Evolutionary conservation across 2,797 vertebrate species (phyloP).

Genomic region (Melanotaenia parkinsoni): DNA sequence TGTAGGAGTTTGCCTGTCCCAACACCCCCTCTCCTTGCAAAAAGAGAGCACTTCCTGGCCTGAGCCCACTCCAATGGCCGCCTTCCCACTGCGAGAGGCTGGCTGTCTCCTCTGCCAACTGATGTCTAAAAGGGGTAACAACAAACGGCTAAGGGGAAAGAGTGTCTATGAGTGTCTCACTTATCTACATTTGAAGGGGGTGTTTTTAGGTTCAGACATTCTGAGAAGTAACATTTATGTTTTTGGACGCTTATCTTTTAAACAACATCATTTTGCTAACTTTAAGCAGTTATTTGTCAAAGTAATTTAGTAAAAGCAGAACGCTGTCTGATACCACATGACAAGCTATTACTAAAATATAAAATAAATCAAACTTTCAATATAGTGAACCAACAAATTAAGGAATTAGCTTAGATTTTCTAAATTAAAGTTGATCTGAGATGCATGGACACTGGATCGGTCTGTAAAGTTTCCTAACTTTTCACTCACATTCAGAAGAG

Average conservation of each 20-base stretch:
- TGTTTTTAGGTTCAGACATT: constrained; percentile 17
- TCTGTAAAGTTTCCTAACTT: too few relatives aligned
- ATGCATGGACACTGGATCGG: too few relatives aligned
- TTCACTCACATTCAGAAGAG: too few relatives aligned
- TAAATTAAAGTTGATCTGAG: too few relatives aligned
- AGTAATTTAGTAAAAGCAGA: too few relatives aligned
- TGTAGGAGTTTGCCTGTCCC: constrained; percentile 43
- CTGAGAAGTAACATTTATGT: constrained; percentile 15
- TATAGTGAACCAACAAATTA: too few relatives aligned
- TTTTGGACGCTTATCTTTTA: constrained; percentile 21
- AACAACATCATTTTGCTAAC: neutral
- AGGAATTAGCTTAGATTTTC: too few relatives aligned
- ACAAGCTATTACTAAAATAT: too few relatives aligned
- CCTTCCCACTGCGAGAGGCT: constrained; percentile 55
- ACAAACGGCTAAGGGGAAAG: constrained; percentile 19
- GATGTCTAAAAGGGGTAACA: constrained; percentile 53
- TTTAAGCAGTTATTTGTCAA: too few relatives aligned
- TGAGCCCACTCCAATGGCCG: constrained; percentile 60
- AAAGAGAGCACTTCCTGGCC: constrained; percentile 62
- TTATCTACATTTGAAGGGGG: neutral
- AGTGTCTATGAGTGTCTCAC: constrained; percentile 7
- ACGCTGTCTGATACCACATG: too few relatives aligned
- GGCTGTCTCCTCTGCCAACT: constrained; percentile 55
- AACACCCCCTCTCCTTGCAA: constrained; percentile 57
- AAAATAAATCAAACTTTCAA: too few relatives aligned